Percentiles rank a stretch among this genome's conserved stretches.
These are phyloP conservation scores for Spea hammondii DNA, from an alignment of 2,797 vertebrate genomes.

Conservation along the genomic window DNA sequence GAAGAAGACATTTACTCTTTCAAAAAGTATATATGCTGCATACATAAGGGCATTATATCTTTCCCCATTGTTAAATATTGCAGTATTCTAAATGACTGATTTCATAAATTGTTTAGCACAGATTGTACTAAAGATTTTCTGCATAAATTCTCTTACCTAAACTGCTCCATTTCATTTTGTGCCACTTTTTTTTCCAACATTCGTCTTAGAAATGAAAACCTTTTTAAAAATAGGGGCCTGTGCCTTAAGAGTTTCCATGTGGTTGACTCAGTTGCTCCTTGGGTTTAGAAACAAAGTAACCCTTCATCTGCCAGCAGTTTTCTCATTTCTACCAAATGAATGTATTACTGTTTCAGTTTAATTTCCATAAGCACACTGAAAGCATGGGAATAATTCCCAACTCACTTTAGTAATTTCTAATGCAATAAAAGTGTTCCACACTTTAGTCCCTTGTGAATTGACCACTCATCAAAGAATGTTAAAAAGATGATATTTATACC, in stretches of 20 bases:
- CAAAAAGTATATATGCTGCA: too few relatives aligned
- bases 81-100: too few relatives aligned
- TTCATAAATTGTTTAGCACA: slow-evolving; percentile 2
- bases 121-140: slow-evolving; percentile 11
- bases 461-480: slow-evolving; percentile 24
- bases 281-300: slow-evolving; percentile 46
- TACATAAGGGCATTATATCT: too few relatives aligned
- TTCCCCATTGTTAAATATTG: too few relatives aligned
- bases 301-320: slow-evolving; percentile 52
- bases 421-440: slow-evolving; percentile 48
- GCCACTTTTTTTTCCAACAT: slow-evolving; percentile 33
- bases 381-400: slow-evolving; percentile 38
- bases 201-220: slow-evolving; percentile 34
- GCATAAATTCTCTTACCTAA: not conserved
- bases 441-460: slow-evolving; percentile 33
- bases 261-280: slow-evolving; percentile 50
- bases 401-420: slow-evolving; percentile 40
- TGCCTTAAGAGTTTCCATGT: slow-evolving; percentile 48
- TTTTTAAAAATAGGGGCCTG: slow-evolving; percentile 43
- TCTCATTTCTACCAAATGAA: slow-evolving; percentile 45
- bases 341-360: slow-evolving; percentile 44
- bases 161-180: slow-evolving; percentile 18
- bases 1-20: too few relatives aligned
- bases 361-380: slow-evolving; percentile 42
- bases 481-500: slow-evolving; percentile 37